These are phyloP conservation scores for Lycophotia porphyrea DNA, from an alignment of 2,888 invertebrate species.

Conservation along the genomic window DNA sequence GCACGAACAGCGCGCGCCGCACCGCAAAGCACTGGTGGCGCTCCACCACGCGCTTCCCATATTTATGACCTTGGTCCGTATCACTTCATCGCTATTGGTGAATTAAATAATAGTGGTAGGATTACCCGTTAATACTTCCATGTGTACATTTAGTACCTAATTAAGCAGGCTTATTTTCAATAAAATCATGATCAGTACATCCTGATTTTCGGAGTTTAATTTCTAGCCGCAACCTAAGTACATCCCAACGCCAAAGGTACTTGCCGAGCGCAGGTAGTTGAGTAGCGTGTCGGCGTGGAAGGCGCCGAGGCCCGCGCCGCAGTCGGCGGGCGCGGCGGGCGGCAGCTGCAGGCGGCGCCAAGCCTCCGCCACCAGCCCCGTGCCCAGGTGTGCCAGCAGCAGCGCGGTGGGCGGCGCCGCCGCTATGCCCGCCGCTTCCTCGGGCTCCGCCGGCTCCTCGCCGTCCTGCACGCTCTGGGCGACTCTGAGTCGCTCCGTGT, in stretches of 20 bases:
- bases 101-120: too few species aligned
- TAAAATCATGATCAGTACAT: too few species aligned
- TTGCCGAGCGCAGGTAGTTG: conserved; percentile 83
- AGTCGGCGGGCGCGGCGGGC: conserved; percentile 68
- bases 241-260: conserved; percentile 27
- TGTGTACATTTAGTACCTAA: too few species aligned
- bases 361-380: conserved; percentile 68
- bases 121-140: too few species aligned
- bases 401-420: conserved; percentile 72
- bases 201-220: too few species aligned
- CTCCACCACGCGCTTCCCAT: too few species aligned
- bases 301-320: conserved; percentile 75
- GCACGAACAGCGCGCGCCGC: too few species aligned
- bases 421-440: conserved; percentile 47
- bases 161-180: too few species aligned
- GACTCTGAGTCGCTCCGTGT: conserved; percentile 56
- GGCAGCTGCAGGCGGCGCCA: conserved; percentile 70
- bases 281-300: conserved; percentile 86
- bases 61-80: too few species aligned
- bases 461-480: conserved; percentile 19
- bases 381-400: conserved; percentile 76
- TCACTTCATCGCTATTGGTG: too few species aligned
- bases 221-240: too few species aligned
- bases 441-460: conserved; percentile 42
- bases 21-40: too few species aligned